phyloP scores from a whole-genome alignment of 2,797 vertebrate genomes.

The Tenualosa thibaudeaui region DNA sequence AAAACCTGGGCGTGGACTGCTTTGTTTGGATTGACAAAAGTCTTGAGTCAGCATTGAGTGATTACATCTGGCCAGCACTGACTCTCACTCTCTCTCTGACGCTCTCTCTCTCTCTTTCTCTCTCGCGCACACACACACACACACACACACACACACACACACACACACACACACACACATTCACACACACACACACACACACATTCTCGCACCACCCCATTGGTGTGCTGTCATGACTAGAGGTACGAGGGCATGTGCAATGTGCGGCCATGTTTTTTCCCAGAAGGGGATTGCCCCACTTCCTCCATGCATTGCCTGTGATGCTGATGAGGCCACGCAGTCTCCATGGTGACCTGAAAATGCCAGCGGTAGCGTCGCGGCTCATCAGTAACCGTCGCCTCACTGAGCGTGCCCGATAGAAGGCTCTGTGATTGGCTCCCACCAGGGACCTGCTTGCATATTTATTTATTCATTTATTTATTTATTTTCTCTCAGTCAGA shows the following conservation, averaged over 20 bases:
- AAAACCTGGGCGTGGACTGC: not conserved
- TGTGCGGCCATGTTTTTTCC: not conserved
- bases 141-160: too few species aligned
- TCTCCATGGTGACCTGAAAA: constrained; percentile 52
- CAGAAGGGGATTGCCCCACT: not conserved
- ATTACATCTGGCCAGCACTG: too few species aligned
- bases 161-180: too few species aligned
- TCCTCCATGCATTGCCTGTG: not conserved
- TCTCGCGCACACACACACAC: too few species aligned
- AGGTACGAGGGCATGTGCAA: not conserved
- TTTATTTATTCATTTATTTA: constrained; percentile 16
- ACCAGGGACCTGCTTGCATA: not conserved
- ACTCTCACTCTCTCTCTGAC: too few species aligned
- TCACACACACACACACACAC: too few species aligned
- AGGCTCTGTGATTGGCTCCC: not conserved
- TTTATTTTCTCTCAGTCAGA: constrained; percentile 49
- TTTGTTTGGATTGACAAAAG: not conserved
- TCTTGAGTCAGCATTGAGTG: too few species aligned
- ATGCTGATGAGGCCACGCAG: not conserved
- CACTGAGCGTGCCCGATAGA: constrained; percentile 38
- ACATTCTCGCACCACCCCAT: not conserved
- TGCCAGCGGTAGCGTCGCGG: constrained; percentile 43
- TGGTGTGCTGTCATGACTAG: not conserved
- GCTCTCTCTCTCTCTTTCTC: too few species aligned
- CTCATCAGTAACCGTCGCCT: constrained; percentile 46